A percentile compares a stretch with the other conserved stretches of the same genome.
These are phyloP conservation scores for Pundamilia nyererei DNA, from an alignment of 2,113 vertebrate genomes.

Conservation along the genomic window DNA sequence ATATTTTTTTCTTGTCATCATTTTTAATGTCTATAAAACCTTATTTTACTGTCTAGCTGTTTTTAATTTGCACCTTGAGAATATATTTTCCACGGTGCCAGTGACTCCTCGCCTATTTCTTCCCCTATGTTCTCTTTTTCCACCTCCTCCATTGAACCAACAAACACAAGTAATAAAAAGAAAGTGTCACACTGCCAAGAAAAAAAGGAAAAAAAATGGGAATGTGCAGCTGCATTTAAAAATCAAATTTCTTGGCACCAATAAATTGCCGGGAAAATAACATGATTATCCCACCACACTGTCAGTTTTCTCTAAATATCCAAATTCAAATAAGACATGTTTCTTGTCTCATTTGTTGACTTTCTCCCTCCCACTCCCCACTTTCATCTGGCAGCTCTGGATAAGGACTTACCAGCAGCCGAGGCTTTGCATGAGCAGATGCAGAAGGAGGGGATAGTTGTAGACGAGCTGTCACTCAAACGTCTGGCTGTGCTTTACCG, in stretches of 20 bases:
- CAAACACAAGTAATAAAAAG: background rate
- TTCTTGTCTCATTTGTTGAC: background rate
- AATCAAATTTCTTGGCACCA: background rate
- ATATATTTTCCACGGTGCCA: background rate
- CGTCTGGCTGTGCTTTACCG: conserved; percentile 80
- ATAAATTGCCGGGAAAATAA: background rate
- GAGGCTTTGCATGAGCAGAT: conserved; percentile 75
- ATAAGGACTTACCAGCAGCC: conserved; percentile 77
- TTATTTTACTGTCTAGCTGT: background rate
- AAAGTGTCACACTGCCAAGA: background rate
- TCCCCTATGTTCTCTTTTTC: background rate
- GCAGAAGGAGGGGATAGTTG: conserved; percentile 65
- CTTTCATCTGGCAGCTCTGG: conserved; percentile 64
- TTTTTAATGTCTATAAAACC: background rate
- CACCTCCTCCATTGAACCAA: background rate
- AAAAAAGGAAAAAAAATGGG: no score
- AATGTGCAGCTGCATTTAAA: background rate
- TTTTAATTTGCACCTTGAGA: background rate
- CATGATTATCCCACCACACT: background rate
- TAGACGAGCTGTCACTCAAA: conserved; percentile 80
- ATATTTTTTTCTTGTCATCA: background rate
- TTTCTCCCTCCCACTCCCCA: background rate
- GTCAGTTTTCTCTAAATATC: background rate
- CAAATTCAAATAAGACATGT: background rate
- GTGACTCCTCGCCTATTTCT: background rate